Evolutionary conservation across 2,888 invertebrate species (phyloP).

Genomic region (Thysanoteuthis rhombus): DNA sequence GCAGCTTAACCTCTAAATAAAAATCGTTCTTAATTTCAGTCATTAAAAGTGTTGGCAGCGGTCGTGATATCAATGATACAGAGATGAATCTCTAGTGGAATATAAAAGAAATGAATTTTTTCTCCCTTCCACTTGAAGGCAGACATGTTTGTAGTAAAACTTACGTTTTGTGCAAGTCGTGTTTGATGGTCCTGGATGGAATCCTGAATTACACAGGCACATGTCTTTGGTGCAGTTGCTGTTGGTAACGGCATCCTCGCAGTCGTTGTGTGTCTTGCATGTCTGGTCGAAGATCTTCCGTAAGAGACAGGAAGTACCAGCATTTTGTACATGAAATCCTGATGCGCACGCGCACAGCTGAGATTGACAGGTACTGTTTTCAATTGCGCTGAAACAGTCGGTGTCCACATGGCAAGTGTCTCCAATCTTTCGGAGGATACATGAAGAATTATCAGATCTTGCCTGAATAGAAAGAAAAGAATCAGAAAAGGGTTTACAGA

Average conservation of each 20-base stretch:
- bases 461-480: background rate
- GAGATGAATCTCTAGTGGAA: too few species aligned
- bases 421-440: background rate
- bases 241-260: conserved; percentile 38
- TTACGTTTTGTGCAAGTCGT: conserved; percentile 33
- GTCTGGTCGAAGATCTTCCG: conserved; percentile 29
- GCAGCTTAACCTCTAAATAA: too few species aligned
- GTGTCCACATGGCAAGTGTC: conserved; percentile 24
- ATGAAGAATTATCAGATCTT: conserved; percentile 1
- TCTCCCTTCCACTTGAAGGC: too few species aligned
- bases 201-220: conserved; percentile 37
- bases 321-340: conserved; percentile 28
- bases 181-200: conserved; percentile 13
- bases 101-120: too few species aligned
- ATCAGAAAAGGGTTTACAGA: too few species aligned
- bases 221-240: conserved; percentile 37
- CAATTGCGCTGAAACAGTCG: conserved; percentile 33
- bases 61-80: too few species aligned
- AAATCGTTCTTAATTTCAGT: too few species aligned
- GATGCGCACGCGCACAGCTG: conserved; percentile 33
- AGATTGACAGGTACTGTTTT: conserved; percentile 33
- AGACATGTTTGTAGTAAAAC: background rate
- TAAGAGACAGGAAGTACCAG: conserved; percentile 32
- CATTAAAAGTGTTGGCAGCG: too few species aligned
- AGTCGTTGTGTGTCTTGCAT: conserved; percentile 38